Percentiles rank a stretch among this genome's conserved stretches.
phyloP scores from a whole-genome alignment of 2,113 vertebrate species.

The Gymnobelideus leadbeateri region DNA sequence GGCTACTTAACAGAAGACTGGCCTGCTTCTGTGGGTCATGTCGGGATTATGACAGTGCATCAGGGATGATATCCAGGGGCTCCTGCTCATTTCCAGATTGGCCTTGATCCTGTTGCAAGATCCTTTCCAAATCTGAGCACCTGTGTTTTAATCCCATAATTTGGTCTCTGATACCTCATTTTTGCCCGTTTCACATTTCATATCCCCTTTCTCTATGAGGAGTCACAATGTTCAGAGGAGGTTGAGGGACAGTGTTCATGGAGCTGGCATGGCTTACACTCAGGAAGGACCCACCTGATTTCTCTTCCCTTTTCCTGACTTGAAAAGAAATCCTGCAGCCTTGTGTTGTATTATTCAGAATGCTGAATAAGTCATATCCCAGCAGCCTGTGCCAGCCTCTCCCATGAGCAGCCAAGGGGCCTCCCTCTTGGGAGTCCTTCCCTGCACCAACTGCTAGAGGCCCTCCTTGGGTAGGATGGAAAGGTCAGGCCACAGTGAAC shows the following conservation, averaged over 20 bases:
- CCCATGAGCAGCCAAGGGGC: background rate
- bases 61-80: background rate
- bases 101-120: background rate
- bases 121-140: background rate
- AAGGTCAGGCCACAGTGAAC: background rate
- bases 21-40: background rate
- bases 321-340: background rate
- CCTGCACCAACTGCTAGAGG: background rate
- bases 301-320: background rate
- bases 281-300: background rate
- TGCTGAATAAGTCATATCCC: background rate
- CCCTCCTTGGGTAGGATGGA: background rate
- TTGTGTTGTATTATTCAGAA: constrained; percentile 3
- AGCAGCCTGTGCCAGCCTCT: background rate
- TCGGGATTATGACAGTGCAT: no score
- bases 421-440: background rate
- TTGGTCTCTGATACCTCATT: background rate
- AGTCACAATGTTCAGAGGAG: background rate
- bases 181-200: background rate
- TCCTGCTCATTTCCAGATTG: background rate
- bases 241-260: background rate
- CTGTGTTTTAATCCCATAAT: background rate
- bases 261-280: background rate
- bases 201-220: background rate
- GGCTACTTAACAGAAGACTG: background rate